Percentiles rank a stretch among this genome's conserved stretches.
Conservation (phyloP, 2,113 vertebrate genomes). For the Campylorhamphus procurvoides region DNA sequence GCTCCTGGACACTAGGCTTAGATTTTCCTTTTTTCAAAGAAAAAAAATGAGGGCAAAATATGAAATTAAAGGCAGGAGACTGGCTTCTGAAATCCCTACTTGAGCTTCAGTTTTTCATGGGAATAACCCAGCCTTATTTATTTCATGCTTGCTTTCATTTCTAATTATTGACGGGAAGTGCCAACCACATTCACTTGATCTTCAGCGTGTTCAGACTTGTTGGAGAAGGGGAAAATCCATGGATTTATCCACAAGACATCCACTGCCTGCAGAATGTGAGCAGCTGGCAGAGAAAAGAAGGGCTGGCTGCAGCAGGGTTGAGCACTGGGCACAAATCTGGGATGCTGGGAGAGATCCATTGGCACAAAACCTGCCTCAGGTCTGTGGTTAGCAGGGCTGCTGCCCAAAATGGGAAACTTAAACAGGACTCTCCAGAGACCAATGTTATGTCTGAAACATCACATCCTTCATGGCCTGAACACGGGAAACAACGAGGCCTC, state of each 20-base stretch:
- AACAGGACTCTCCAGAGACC: background rate
- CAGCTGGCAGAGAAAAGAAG: background rate
- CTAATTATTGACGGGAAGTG: background rate
- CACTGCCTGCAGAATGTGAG: background rate
- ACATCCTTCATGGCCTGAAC: background rate
- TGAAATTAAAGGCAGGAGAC: background rate
- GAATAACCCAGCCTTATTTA: background rate
- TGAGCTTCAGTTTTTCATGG: background rate
- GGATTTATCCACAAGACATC: background rate
- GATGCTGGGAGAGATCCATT: background rate
- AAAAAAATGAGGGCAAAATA: background rate
- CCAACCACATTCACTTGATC: background rate
- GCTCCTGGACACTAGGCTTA: background rate
- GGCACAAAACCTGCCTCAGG: background rate
- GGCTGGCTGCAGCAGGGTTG: background rate
- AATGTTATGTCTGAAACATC: background rate
- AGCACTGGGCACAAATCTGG: background rate
- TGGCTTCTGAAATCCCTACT: background rate
- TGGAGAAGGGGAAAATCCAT: background rate
- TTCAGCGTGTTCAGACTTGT: background rate
- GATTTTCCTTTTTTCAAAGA: background rate
- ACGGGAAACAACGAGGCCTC: accelerated
- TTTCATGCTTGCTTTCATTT: constrained; percentile 34
- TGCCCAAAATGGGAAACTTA: background rate
- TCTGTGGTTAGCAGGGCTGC: background rate